Evolutionary conservation across 1,140 invertebrate genomes (phyloP), one percentile per base, ranked within the genome.

Genomic region (Micrasema minimum): DNA sequence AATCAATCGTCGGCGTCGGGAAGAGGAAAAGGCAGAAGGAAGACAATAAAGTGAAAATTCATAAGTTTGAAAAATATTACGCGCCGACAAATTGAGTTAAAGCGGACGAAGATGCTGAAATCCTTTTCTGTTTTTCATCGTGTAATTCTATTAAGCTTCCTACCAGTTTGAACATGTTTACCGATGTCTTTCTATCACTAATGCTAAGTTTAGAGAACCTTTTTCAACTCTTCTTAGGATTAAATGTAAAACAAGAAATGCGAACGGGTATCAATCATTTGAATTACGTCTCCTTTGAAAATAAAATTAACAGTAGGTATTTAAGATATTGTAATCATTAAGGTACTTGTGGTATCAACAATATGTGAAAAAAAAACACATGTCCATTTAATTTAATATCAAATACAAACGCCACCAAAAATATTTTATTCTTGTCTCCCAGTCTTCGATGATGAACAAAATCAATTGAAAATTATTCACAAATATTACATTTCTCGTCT

Each of bases 51-150:
- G 37, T 59, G 55, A 59, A 59, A 59, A 59, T 59, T 59, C 55
- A 43, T 59, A 59, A 59, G 55, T 59, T 59, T 59, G 55, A 59
- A 59, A 59, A 59, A 59, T 59, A 59, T 43, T 18, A 59, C 55
- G 55, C 37, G 35, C 55, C 31, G 51, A 55, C 23, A 59, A 59
- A 59, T 59, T 35, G 55, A 59, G 55, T 59, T 59, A 59, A 6
- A 59, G 55, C 55, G 55, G 55, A 16, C 51, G 55, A 59, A 41
- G 55, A 22, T 38, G 55, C 35, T 59, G 35, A 59, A 59, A 41
- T 59, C 55, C 55, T 38, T 59, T 41, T 7, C 22, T 59, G 55
- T 59, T 59, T 41, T 59, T 59, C 55, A 11, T 38, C 31, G 35
- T 16, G 55, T 59, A 41, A 59, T 59, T 59, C 35, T 22, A 22